Conservation (phyloP, 2,888 invertebrate species). For the Amiota minor region DNA sequence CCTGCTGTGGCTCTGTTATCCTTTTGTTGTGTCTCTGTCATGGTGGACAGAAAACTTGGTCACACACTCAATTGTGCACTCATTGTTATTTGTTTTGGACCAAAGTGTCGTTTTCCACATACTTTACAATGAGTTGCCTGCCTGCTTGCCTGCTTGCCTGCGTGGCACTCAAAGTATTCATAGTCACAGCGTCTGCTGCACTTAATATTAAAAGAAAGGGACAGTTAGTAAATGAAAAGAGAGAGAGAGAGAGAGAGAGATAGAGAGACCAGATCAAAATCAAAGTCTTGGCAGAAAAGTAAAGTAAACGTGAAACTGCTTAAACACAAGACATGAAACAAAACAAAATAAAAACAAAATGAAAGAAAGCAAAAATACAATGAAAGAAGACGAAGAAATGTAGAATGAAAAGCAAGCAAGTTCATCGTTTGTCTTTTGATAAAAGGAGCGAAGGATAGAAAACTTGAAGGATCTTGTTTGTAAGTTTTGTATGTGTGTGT, state of each 20-base stretch:
- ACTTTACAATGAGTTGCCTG: constrained; percentile 8
- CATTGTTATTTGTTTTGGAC: constrained; percentile 22
- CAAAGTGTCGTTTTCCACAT: constrained; percentile 23
- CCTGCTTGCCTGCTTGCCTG: background rate
- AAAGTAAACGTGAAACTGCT: no score
- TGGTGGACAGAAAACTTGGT: background rate
- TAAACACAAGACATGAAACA: no score
- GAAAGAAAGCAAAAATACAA: no score
- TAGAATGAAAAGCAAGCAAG: background rate
- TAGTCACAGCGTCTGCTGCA: constrained; percentile 34
- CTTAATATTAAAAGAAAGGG: constrained; percentile 56
- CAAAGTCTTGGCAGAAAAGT: no score
- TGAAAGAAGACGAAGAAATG: no score
- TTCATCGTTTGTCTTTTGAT: constrained; percentile 16
- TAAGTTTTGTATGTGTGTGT: no score
- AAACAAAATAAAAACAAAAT: no score
- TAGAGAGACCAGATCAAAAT: no score
- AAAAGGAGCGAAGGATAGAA: background rate
- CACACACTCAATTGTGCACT: background rate
- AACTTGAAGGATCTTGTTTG: no score
- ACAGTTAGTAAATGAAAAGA: constrained; percentile 24
- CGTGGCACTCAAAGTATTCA: background rate
- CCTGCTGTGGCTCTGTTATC: background rate
- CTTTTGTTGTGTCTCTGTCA: no score
- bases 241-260: no score